phyloP scores from a whole-genome alignment of 2,797 vertebrate species.

The Pempheris klunzingeri region DNA sequence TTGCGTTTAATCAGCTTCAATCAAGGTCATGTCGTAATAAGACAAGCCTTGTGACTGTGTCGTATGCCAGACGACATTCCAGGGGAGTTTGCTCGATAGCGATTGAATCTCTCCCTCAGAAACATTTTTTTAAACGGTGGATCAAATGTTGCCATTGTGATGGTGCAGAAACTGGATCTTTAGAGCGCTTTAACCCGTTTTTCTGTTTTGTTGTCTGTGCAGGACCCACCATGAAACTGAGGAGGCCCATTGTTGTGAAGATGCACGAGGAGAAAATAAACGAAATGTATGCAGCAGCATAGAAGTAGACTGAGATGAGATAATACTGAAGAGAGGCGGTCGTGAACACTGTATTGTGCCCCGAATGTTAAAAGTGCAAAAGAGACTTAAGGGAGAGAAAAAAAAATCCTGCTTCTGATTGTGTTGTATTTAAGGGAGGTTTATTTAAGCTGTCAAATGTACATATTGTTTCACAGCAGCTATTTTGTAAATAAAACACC shows the following conservation, averaged over 20 bases:
- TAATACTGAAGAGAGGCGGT: not conserved
- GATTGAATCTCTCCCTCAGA: not conserved
- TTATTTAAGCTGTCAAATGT: slow-evolving; percentile 62
- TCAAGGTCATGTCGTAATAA: not conserved
- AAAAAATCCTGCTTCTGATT: slow-evolving; percentile 18
- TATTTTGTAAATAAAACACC: slow-evolving; percentile 67
- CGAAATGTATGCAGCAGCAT: slow-evolving; percentile 76
- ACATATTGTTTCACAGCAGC: slow-evolving; percentile 40
- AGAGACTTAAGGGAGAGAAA: slow-evolving; percentile 1
- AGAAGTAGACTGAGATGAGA: slow-evolving; percentile 29
- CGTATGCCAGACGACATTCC: slow-evolving; percentile 5
- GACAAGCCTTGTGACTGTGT: not conserved
- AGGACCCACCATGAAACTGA: slow-evolving; percentile 89
- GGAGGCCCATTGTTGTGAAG: slow-evolving; percentile 84
- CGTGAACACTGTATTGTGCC: not conserved
- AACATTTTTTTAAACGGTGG: not conserved
- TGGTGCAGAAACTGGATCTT: not conserved
- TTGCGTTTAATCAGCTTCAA: not conserved
- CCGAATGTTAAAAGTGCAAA: slow-evolving; percentile 24
- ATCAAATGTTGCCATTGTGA: not conserved
- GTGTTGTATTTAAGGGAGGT: slow-evolving; percentile 32
- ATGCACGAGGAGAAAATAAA: slow-evolving; percentile 85
- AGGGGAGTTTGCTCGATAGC: no score
- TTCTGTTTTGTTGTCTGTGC: slow-evolving; percentile 21
- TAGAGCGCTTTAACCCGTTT: not conserved